phyloP scores from a whole-genome alignment of 2,113 vertebrate genomes.

The Patagioenas fasciata region DNA sequence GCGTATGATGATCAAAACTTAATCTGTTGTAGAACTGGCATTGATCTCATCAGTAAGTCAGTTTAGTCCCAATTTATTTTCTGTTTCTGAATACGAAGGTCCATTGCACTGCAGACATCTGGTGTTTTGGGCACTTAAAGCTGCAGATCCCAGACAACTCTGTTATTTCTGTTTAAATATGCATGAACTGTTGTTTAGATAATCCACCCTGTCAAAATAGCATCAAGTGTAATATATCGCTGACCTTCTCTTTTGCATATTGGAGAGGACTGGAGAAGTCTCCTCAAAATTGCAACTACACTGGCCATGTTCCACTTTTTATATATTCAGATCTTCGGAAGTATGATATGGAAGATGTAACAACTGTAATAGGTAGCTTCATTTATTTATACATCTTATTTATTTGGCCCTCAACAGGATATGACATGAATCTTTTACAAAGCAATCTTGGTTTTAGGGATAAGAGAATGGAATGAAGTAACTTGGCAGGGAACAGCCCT shows the following conservation, averaged over 20 bases:
- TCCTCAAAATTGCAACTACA: not conserved
- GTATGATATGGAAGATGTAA: not conserved
- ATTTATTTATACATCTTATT: not conserved
- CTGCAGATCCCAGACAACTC: slow-evolving; percentile 56
- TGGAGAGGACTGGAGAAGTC: not conserved
- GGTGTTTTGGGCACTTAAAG: slow-evolving; percentile 72
- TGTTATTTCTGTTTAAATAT: slow-evolving; percentile 83
- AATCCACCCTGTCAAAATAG: slow-evolving; percentile 79
- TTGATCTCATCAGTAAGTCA: slow-evolving; percentile 3
- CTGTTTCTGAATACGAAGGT: slow-evolving; percentile 77
- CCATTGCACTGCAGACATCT: slow-evolving; percentile 82
- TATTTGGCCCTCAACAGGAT: not conserved
- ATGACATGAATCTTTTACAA: not conserved
- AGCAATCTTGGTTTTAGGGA: not conserved
- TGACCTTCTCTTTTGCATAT: slow-evolving; percentile 41
- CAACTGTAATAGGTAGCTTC: not conserved
- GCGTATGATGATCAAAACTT: not conserved
- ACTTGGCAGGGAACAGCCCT: not conserved
- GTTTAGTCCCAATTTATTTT: slow-evolving; percentile 75
- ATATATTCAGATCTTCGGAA: not conserved
- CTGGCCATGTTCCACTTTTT: not conserved
- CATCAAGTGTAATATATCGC: slow-evolving; percentile 64
- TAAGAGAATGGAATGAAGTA: not conserved
- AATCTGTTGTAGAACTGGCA: not conserved
- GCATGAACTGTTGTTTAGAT: slow-evolving; percentile 76